Conservation (phyloP, 2,888 invertebrate genomes). For the Lymantria monacha region DNA sequence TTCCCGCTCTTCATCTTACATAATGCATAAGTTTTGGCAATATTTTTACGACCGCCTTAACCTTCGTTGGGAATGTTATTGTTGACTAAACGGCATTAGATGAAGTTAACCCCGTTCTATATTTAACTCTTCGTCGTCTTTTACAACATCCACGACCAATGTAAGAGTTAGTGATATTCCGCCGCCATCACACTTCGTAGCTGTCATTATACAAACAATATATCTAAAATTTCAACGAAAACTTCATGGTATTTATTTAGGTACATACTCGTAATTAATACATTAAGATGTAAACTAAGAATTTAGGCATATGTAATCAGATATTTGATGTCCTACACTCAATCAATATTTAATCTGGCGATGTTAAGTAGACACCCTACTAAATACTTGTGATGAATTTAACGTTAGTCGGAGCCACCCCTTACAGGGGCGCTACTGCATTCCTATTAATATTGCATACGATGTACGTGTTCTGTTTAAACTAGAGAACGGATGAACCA, state of each 20-base stretch:
- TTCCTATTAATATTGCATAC: conserved; percentile 75
- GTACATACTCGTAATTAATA: conserved; percentile 23
- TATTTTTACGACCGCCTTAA: too few relatives aligned
- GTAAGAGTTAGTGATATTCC: too few relatives aligned
- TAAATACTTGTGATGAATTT: conserved; percentile 48
- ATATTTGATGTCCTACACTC: conserved; percentile 5
- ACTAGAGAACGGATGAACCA: conserved; percentile 39
- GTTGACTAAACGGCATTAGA: too few relatives aligned
- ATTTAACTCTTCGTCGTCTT: too few relatives aligned
- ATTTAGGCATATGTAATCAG: conserved; percentile 3
- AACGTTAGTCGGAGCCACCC: conserved; percentile 18
- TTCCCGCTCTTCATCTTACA: too few relatives aligned
- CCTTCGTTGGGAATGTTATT: too few relatives aligned
- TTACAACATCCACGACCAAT: too few relatives aligned
- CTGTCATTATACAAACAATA: too few relatives aligned
- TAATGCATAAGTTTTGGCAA: too few relatives aligned
- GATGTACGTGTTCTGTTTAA: conserved; percentile 69
- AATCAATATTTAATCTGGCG: conserved; percentile 27
- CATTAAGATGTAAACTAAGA: conserved; percentile 22
- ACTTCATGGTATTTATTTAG: not conserved
- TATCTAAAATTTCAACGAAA: not conserved
- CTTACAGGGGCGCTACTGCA: conserved; percentile 55
- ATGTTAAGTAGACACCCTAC: conserved; percentile 36
- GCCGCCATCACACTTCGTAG: too few relatives aligned
- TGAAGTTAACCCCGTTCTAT: too few relatives aligned